Evolutionary conservation across 2,797 vertebrate species (phyloP).

Genomic region (Syndactyla subalaris): DNA sequence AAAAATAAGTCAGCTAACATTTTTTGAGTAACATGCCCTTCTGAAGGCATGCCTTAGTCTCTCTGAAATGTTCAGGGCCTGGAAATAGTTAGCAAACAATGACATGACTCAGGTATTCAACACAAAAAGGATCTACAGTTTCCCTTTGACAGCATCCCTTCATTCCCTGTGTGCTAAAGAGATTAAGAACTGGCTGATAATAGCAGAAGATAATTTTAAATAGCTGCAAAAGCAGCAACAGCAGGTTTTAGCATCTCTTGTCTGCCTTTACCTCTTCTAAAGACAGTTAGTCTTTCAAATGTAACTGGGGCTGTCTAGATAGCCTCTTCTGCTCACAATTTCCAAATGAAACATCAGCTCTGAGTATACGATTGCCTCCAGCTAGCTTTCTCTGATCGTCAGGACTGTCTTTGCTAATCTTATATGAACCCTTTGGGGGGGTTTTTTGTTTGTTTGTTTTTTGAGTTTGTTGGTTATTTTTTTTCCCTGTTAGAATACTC

Average conservation of each 20-base stretch:
- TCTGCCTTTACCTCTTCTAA: background rate
- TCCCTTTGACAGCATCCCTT: background rate
- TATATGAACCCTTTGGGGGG: background rate
- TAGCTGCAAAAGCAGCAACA: background rate
- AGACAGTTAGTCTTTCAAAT: background rate
- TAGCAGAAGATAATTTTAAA: background rate
- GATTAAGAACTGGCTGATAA: background rate
- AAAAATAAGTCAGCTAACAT: background rate
- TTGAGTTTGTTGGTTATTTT: background rate
- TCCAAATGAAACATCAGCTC: background rate
- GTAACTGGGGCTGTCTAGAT: background rate
- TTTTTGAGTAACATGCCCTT: background rate
- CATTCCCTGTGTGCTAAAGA: background rate
- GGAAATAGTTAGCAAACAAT: background rate
- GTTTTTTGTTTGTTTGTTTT: background rate
- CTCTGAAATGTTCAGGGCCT: background rate
- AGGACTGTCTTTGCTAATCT: background rate
- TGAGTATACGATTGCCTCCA: background rate
- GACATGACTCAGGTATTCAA: background rate
- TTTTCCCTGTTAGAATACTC: background rate
- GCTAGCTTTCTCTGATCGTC: background rate
- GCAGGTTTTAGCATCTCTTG: background rate
- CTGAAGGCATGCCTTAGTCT: background rate
- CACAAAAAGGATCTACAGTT: background rate
- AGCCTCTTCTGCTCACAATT: background rate